Base-by-base conservation (phyloP, 2,797 vertebrate genomes). In the Xyrichtys novacula region DNA sequence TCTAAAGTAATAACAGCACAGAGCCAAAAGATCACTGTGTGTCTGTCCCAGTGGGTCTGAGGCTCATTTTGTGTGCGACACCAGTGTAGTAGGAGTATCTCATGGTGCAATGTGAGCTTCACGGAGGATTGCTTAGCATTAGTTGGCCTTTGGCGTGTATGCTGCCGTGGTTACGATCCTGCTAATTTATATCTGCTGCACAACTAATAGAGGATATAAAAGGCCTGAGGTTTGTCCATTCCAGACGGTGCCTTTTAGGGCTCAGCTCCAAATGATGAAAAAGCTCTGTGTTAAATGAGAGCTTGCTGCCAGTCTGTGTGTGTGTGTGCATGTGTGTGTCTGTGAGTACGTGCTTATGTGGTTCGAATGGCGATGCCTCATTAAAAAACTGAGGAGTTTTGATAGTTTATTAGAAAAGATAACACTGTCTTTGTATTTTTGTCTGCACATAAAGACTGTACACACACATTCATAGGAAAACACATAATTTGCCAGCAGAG, bases 161-260 rank as follows among this genome's bases (percentile, higher is more conserved):
- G 75, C 59, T 67, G 81, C 60, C 16, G 7, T 34, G 62, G 61
- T 56, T 7, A 60, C 52, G 70, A 75, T 80, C 56, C 65, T 65
- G 67, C 81, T 88, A 80, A 89, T 91, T 87, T 88, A 86, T 80
- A 76, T 81, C 78, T 70, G 59, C 75, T 76, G 83, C 72, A 86
- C 78, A 76, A 48, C 76, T 89, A 87, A 89, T 87, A 83, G 71
- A 71, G 79, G 80, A 74, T 65, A 83, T 80, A 67, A 86, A 87
- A 81, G 65, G 70, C 77, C 57, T 44, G 29, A 61, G 71, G 80
- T 88, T 78, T 71, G 69, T 78, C 80, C 67, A 83, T 77, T 80
- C 39, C 55, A 78, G 69, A n/a, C 59, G 29, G 66, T 52, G 64
- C 22, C 34, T 85, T 80, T 86, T 76, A 81, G 71, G 80, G 63